Conservation (phyloP, 2,888 invertebrate genomes). For the Lasioglossum morio region DNA sequence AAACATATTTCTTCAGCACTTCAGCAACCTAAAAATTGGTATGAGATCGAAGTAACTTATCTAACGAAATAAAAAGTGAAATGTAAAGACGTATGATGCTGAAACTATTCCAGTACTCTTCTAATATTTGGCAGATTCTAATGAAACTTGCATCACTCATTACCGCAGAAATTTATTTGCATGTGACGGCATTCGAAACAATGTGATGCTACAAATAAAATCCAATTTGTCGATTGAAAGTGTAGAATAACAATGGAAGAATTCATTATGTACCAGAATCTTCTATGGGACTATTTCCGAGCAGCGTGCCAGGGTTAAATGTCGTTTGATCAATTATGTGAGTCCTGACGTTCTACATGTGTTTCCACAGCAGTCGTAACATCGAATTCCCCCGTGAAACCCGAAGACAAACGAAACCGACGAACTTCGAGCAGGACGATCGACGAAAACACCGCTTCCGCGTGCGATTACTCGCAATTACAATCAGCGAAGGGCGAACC, state of each 20-base stretch:
- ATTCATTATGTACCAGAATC: background rate
- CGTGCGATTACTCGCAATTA: background rate
- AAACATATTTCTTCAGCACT: too few relatives aligned
- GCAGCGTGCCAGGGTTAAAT: too few relatives aligned
- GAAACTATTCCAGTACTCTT: background rate
- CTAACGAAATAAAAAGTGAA: too few relatives aligned
- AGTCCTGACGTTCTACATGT: background rate
- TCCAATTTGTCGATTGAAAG: background rate
- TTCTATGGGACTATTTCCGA: too few relatives aligned
- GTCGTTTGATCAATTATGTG: background rate
- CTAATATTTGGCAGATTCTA: background rate
- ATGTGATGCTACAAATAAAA: background rate
- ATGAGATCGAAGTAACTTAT: background rate
- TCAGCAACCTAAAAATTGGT: background rate
- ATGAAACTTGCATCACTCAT: background rate
- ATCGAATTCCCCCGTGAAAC: background rate
- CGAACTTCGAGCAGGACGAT: too few relatives aligned
- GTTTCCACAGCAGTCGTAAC: background rate
- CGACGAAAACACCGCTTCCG: background rate
- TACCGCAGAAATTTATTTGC: background rate
- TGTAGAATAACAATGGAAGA: background rate
- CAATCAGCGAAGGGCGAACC: constrained; percentile 3
- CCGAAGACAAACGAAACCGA: background rate
- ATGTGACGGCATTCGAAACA: too few relatives aligned
- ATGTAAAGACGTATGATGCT: background rate